Percentiles rank a stretch among this genome's conserved stretches.
phyloP scores from a whole-genome alignment of 1,140 invertebrate species.

The Ips typographus region DNA sequence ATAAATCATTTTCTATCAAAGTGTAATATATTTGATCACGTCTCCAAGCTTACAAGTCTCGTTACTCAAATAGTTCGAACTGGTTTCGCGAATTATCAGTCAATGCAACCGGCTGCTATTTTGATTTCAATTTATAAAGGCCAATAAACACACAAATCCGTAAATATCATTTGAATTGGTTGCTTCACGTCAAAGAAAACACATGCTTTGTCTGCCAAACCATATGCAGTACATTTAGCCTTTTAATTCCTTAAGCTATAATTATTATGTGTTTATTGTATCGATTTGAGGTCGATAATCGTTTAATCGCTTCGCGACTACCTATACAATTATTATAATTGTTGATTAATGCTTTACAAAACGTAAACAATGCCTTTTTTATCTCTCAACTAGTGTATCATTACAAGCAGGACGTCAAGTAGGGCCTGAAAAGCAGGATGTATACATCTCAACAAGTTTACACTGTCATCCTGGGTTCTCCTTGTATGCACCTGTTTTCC shows the following conservation, averaged over 20 bases:
- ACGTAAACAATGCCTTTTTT: too few relatives aligned
- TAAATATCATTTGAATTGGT: not conserved
- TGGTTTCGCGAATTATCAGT: constrained; percentile 14
- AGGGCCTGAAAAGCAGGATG: constrained; percentile 20
- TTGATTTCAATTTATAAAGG: constrained; percentile 4
- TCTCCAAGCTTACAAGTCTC: constrained; percentile 13
- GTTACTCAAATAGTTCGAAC: constrained; percentile 12
- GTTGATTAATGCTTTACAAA: too few relatives aligned
- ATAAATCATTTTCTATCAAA: constrained; percentile 12
- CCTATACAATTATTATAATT: too few relatives aligned
- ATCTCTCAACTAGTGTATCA: not conserved
- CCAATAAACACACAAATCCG: not conserved
- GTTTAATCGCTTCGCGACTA: too few relatives aligned
- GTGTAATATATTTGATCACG: constrained; percentile 11
- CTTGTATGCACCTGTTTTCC: constrained; percentile 18
- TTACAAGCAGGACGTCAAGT: constrained; percentile 16
- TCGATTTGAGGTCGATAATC: too few relatives aligned
- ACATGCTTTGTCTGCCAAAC: too few relatives aligned
- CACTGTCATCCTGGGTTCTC: constrained; percentile 13
- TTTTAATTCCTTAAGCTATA: too few relatives aligned
- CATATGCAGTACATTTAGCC: too few relatives aligned
- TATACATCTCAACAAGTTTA: constrained; percentile 19
- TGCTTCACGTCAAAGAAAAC: too few relatives aligned
- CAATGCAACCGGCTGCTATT: constrained; percentile 14
- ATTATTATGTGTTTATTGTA: too few relatives aligned